Conservation (phyloP, 2,113 vertebrate genomes). For the Polypterus bichir region DNA sequence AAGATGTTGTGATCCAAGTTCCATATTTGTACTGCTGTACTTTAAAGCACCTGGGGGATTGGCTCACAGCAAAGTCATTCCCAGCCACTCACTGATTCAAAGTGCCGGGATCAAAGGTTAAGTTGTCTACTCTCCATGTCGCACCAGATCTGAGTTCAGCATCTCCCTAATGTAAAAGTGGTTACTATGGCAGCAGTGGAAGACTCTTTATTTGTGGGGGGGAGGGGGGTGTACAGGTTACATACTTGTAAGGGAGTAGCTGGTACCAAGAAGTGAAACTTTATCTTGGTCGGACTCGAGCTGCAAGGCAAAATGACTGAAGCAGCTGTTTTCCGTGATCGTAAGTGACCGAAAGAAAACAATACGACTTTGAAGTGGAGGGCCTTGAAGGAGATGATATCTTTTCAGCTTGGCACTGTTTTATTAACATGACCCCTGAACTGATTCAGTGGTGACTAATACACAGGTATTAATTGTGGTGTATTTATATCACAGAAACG, state of each 20-base stretch:
- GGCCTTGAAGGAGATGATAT: constrained; percentile 42
- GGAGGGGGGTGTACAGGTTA: constrained; percentile 45
- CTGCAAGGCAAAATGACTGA: constrained; percentile 49
- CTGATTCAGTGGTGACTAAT: constrained; percentile 75
- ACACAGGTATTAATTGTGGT: constrained; percentile 64
- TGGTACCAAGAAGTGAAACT: constrained; percentile 63
- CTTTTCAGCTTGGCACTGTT: constrained; percentile 58
- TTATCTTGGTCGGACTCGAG: constrained; percentile 42
- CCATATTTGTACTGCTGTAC: constrained; percentile 27
- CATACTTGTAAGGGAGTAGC: constrained; percentile 60
- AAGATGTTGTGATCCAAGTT: constrained; percentile 13
- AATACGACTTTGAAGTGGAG: constrained; percentile 61
- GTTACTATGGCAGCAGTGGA: constrained; percentile 12
- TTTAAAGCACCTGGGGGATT: constrained; percentile 29
- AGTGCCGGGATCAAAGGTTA: constrained; percentile 60
- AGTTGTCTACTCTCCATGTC: constrained; percentile 63
- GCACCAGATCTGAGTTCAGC: constrained; percentile 36
- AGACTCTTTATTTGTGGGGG: constrained; percentile 34
- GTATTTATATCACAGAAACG: constrained; percentile 67
- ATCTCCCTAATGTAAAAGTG: too few species aligned
- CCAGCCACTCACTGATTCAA: constrained; percentile 61
- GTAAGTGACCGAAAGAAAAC: constrained; percentile 32
- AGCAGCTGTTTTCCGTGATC: constrained; percentile 66
- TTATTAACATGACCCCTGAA: constrained; percentile 75
- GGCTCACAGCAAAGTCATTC: constrained; percentile 43